Evolutionary conservation across 2,113 vertebrate genomes (phyloP).

Genomic region (Heloderma charlesbogerti): DNA sequence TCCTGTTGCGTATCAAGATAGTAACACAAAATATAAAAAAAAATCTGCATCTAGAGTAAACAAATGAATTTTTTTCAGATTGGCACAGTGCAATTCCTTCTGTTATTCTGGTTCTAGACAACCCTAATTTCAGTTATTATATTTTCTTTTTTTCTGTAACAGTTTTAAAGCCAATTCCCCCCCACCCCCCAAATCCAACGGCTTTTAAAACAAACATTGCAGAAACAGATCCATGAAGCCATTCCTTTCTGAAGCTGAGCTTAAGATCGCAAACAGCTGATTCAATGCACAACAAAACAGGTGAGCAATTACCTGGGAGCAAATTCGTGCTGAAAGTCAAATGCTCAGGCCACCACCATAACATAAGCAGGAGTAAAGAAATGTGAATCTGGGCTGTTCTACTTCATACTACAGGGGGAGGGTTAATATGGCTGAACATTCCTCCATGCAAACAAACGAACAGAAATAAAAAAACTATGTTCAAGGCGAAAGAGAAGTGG

Average conservation of each 20-base stretch:
- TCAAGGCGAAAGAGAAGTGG: constrained; percentile 30
- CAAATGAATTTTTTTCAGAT: neutral
- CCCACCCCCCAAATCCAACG: neutral
- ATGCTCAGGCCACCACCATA: neutral
- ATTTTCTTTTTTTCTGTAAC: neutral
- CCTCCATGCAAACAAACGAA: constrained; percentile 18
- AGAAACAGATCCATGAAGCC: neutral
- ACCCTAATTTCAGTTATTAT: neutral
- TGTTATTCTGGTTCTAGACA: constrained; percentile 6
- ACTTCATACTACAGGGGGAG: neutral
- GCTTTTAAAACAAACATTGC: constrained; percentile 13
- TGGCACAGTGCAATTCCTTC: neutral
- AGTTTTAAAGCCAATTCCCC: neutral
- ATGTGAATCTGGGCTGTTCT: neutral
- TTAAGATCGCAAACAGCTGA: constrained; percentile 30
- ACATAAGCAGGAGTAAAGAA: neutral
- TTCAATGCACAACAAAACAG: constrained; percentile 35
- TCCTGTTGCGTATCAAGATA: constrained; percentile 30
- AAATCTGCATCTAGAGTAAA: constrained; percentile 29
- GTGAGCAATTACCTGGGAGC: constrained; percentile 37
- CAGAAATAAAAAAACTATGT: neutral
- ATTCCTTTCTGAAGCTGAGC: neutral
- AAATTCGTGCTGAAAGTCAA: neutral
- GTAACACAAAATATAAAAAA: neutral
- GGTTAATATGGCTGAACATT: neutral